Conservation (phyloP, 2,888 invertebrate genomes). For the Lucinisca nassula region DNA sequence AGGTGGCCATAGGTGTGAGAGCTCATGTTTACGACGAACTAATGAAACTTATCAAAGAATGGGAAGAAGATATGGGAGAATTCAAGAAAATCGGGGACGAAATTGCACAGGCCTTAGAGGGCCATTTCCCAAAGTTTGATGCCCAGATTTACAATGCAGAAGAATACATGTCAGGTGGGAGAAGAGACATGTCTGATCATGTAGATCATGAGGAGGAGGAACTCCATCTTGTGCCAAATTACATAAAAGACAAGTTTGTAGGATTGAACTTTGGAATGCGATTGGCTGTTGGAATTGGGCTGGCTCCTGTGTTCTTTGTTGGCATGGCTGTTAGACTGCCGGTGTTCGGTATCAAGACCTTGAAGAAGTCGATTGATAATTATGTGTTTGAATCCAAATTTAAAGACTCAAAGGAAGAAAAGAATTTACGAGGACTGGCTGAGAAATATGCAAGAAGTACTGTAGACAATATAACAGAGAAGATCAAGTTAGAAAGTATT, state of each 20-base stretch:
- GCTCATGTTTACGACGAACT: constrained; percentile 64
- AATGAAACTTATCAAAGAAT: constrained; percentile 60
- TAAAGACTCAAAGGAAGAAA: constrained; percentile 47
- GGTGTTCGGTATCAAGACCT: constrained; percentile 69
- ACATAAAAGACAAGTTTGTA: constrained; percentile 57
- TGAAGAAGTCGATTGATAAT: constrained; percentile 65
- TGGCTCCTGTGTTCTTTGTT: constrained; percentile 76
- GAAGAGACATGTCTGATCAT: neutral
- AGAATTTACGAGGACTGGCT: constrained; percentile 51
- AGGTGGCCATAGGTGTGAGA: constrained; percentile 60
- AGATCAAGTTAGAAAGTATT: constrained; percentile 55
- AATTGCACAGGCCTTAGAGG: constrained; percentile 66
- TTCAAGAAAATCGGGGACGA: constrained; percentile 68
- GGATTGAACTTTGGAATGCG: constrained; percentile 66
- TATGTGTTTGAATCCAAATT: constrained; percentile 62
- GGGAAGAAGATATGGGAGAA: constrained; percentile 72
- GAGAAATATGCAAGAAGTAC: constrained; percentile 68
- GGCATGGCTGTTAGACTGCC: constrained; percentile 73
- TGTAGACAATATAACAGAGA: constrained; percentile 60
- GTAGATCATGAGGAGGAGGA: constrained; percentile 48
- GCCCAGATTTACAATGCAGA: constrained; percentile 71
- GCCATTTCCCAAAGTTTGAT: constrained; percentile 75
- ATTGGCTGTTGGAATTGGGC: constrained; percentile 73
- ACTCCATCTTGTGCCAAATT: constrained; percentile 61
- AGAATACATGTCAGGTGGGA: constrained; percentile 55